These are phyloP conservation scores for Pseudeuparius sepicola DNA, from an alignment of 2,888 invertebrate species.

Conservation along the genomic window DNA sequence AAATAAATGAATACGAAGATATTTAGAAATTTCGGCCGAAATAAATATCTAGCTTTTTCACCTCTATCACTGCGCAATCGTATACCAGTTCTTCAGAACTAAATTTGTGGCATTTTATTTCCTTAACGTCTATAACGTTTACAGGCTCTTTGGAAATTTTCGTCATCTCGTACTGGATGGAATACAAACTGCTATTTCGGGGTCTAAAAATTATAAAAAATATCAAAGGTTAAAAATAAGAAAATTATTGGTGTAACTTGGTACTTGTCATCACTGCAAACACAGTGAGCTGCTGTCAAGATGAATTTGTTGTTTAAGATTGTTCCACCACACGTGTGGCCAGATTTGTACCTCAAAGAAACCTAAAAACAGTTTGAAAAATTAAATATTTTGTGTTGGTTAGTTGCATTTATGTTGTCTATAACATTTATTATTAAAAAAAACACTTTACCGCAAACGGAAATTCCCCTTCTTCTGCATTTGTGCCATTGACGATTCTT, in stretches of 20 bases:
- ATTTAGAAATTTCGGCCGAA: too few species aligned
- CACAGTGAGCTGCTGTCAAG: constrained; percentile 22
- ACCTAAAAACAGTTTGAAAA: constrained; percentile 15
- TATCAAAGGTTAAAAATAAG: not conserved
- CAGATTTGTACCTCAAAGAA: constrained; percentile 16
- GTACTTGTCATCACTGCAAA: constrained; percentile 18
- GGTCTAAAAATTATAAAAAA: constrained; percentile 19
- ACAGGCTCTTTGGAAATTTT: constrained; percentile 21
- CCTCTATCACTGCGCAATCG: constrained; percentile 26
- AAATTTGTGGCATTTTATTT: constrained; percentile 24
- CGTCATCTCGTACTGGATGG: constrained; percentile 25
- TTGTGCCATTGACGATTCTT: constrained; percentile 25
- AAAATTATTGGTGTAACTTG: constrained; percentile 1
- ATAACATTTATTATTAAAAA: not conserved
- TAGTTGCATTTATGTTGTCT: constrained; percentile 1
- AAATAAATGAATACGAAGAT: too few species aligned
- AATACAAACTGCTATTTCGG: constrained; percentile 19
- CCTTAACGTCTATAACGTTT: constrained; percentile 21
- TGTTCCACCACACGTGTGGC: constrained; percentile 20
- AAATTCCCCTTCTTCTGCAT: constrained; percentile 26
- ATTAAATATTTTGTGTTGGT: not conserved
- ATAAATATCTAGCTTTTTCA: too few species aligned
- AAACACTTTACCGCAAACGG: constrained; percentile 25
- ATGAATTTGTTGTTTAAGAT: constrained; percentile 20
- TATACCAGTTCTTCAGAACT: constrained; percentile 20